Conservation (phyloP, 1,140 invertebrate species). For the Magallana ariakensis region DNA sequence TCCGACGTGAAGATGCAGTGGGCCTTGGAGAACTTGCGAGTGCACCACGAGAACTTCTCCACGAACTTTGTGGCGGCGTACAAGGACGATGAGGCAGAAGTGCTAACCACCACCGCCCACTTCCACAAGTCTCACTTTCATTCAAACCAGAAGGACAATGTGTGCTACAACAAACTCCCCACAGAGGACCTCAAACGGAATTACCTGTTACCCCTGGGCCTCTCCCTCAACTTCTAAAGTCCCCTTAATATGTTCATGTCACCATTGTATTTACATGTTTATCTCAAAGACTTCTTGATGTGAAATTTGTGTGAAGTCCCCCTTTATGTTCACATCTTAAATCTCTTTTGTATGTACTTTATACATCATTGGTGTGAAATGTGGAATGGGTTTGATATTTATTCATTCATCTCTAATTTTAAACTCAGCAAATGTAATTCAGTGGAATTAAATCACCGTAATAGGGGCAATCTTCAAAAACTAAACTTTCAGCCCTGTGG, state of each 20-base stretch:
- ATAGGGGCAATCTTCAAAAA: too few species aligned
- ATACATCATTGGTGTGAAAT: too few species aligned
- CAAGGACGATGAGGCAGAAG: conserved; percentile 75
- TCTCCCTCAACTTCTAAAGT: conserved; percentile 60
- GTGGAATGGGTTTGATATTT: too few species aligned
- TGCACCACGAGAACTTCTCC: conserved; percentile 73
- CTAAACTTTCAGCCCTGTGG: too few species aligned
- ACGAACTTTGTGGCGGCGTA: conserved; percentile 75
- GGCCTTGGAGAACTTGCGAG: conserved; percentile 69
- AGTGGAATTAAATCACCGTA: too few species aligned
- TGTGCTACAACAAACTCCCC: conserved; percentile 72
- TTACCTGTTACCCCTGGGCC: conserved; percentile 73
- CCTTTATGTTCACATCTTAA: too few species aligned
- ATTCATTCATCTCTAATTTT: too few species aligned
- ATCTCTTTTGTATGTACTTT: too few species aligned
- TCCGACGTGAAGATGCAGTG: conserved; percentile 76
- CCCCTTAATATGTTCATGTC: not conserved
- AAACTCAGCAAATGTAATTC: too few species aligned
- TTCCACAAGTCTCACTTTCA: conserved; percentile 77
- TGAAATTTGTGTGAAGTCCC: too few species aligned
- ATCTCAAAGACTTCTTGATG: too few species aligned
- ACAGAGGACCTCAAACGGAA: conserved; percentile 72
- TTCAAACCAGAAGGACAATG: conserved; percentile 75
- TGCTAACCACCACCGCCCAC: conserved; percentile 75
- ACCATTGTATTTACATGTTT: too few species aligned